Conservation (phyloP, 2,113 vertebrate genomes). For the Menura novaehollandiae region DNA sequence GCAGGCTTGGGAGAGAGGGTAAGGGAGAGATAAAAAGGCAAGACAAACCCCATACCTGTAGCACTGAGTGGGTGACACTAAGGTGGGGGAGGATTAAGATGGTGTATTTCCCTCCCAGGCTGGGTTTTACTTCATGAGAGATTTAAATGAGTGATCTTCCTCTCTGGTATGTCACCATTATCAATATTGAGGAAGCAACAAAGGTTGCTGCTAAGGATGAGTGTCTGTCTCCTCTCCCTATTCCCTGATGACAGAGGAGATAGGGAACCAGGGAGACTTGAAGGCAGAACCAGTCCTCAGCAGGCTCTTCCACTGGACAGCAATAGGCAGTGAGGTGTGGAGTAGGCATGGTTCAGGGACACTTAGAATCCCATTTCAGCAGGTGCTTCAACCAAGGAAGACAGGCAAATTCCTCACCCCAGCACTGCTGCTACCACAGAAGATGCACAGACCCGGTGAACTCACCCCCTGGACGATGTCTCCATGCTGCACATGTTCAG, state of each 20-base stretch:
- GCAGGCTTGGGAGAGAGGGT: not conserved
- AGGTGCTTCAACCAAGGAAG: not conserved
- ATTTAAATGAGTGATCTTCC: not conserved
- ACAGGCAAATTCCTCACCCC: not conserved
- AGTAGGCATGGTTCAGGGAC: not conserved
- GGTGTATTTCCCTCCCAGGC: not conserved
- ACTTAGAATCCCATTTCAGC: not conserved
- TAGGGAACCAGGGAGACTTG: not conserved
- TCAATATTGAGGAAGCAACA: not conserved
- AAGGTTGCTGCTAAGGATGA: not conserved
- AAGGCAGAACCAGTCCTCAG: not conserved
- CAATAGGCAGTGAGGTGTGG: not conserved
- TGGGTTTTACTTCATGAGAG: not conserved
- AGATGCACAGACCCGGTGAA: accelerated
- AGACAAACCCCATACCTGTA: not conserved
- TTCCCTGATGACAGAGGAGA: not conserved
- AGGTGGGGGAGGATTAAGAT: not conserved
- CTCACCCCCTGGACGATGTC: not conserved
- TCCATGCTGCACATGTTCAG: not conserved
- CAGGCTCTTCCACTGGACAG: not conserved
- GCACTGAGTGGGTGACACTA: not conserved
- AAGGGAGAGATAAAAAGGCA: not conserved
- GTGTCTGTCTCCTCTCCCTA: not conserved
- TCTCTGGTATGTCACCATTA: not conserved
- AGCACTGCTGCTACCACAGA: not conserved